These are phyloP conservation scores for Camelus bactrianus DNA, from an alignment of 2,113 vertebrate genomes.

Conservation along the genomic window DNA sequence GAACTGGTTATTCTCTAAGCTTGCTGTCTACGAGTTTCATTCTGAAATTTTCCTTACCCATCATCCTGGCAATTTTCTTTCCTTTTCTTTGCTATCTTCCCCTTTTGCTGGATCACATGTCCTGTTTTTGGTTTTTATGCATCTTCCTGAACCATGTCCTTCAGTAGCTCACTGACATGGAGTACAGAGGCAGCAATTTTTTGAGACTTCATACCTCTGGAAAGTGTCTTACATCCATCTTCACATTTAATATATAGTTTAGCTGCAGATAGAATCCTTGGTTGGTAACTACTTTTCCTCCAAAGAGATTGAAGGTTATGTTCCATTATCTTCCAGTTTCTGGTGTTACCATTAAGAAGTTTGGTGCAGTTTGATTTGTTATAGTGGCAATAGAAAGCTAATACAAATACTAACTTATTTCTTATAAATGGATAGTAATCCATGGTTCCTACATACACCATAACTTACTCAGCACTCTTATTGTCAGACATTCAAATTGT, in stretches of 20 bases:
- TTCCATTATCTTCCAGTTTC: conserved; percentile 31
- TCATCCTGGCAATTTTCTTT: neutral
- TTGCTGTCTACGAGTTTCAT: neutral
- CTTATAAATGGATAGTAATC: neutral
- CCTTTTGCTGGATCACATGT: neutral
- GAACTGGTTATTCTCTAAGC: neutral
- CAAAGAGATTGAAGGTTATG: neutral
- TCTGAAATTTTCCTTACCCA: neutral
- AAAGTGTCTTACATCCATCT: neutral
- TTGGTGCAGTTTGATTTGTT: neutral
- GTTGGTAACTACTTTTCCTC: neutral
- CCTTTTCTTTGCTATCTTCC: neutral
- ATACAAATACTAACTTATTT: conserved; percentile 20
- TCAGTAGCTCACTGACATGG: neutral
- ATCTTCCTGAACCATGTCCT: neutral
- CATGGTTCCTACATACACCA: neutral
- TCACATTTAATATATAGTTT: conserved; percentile 4
- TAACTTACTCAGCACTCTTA: neutral
- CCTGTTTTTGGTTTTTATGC: neutral
- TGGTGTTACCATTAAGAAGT: conserved; percentile 10
- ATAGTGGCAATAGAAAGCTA: neutral
- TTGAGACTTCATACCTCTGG: neutral
- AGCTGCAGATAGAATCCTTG: neutral
- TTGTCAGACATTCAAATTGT: neutral
- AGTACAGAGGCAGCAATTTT: neutral